Evolutionary conservation across 2,888 invertebrate species (phyloP).

Genomic region (Ornithoptera alexandrae): DNA sequence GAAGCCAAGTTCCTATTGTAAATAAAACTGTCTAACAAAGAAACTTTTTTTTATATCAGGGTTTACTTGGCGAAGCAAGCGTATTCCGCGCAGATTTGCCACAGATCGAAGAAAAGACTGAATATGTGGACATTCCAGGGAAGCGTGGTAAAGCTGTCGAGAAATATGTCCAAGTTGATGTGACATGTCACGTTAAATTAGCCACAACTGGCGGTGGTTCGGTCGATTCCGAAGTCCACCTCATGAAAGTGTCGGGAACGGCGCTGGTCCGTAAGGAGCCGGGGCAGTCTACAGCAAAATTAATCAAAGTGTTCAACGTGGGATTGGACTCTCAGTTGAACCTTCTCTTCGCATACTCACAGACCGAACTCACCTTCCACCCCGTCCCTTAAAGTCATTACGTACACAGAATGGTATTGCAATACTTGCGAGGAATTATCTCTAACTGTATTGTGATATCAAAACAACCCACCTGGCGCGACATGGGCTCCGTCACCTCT

Average conservation of each 20-base stretch:
- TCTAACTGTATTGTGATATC: constrained; percentile 51
- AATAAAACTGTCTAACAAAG: not conserved
- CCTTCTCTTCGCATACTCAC: constrained; percentile 82
- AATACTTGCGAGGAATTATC: constrained; percentile 42
- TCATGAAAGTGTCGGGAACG: constrained; percentile 84
- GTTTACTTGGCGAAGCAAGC: constrained; percentile 81
- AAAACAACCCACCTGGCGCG: constrained; percentile 66
- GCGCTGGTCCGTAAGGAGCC: constrained; percentile 83
- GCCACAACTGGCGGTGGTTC: constrained; percentile 80
- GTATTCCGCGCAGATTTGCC: constrained; percentile 85
- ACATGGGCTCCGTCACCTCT: constrained; percentile 69
- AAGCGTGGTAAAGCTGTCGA: constrained; percentile 74
- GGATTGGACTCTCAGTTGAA: constrained; percentile 85
- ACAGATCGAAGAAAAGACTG: constrained; percentile 83
- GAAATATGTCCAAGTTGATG: constrained; percentile 84
- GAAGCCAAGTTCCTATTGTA: constrained; percentile 1
- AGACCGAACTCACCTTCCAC: constrained; percentile 83
- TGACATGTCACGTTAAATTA: constrained; percentile 83
- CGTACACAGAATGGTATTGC: constrained; percentile 61
- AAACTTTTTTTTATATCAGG: constrained; percentile 51
- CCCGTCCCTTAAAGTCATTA: constrained; percentile 69
- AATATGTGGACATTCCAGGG: constrained; percentile 77
- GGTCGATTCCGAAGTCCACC: constrained; percentile 79
- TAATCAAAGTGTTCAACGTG: constrained; percentile 82
- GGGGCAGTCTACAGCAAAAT: constrained; percentile 72